phyloP scores from a whole-genome alignment of 92 coral and sea anemone genomes.

The Paragorgia papillata region DNA sequence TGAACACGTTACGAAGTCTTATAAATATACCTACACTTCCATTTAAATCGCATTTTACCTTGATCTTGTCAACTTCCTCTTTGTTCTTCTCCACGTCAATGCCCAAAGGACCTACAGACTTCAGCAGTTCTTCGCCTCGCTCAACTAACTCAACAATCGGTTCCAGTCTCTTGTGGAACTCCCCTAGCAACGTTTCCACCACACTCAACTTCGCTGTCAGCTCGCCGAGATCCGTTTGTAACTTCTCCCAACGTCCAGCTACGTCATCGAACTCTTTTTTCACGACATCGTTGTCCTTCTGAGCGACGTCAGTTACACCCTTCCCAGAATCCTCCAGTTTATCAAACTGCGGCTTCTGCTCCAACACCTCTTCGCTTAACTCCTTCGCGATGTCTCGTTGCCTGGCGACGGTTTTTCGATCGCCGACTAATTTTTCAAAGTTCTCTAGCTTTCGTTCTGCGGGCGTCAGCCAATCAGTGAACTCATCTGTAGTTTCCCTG shows the following conservation, averaged over 20 bases:
- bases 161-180: conserved; percentile 60
- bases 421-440: conserved; percentile 70
- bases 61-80: conserved; percentile 70
- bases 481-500: conserved; percentile 63
- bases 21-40: no score
- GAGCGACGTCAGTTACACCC: conserved; percentile 68
- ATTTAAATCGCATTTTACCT: no score
- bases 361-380: conserved; percentile 69
- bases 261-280: conserved; percentile 69
- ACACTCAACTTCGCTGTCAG: conserved; percentile 62
- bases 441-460: conserved; percentile 75
- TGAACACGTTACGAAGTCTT: no score
- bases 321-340: conserved; percentile 68
- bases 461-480: conserved; percentile 78
- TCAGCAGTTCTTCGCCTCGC: conserved; percentile 65
- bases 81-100: conserved; percentile 85
- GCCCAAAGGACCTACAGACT: conserved; percentile 65
- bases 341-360: conserved; percentile 79
- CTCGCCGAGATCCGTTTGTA: conserved; percentile 65
- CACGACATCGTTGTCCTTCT: conserved; percentile 71
- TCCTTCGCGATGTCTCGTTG: conserved; percentile 41
- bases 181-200: conserved; percentile 54
- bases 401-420: conserved; percentile 52
- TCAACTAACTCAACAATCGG: conserved; percentile 71
- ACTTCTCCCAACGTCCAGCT: conserved; percentile 78